A percentile compares a stretch with the other conserved stretches of the same genome.
Conservation (phyloP, 2,888 invertebrate genomes). For the Blastobasis lacticolella region DNA sequence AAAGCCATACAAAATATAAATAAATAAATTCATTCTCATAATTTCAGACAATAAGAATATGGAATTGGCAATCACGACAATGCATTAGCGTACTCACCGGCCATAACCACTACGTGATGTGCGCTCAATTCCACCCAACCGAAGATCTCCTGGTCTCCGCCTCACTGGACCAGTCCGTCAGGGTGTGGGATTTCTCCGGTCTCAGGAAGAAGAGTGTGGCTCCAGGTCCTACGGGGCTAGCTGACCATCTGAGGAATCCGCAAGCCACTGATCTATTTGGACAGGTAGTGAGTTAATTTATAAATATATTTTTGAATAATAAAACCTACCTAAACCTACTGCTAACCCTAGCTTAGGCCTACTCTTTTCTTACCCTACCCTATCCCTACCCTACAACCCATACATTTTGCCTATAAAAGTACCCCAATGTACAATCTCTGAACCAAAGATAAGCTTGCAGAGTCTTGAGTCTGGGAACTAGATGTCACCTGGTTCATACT, state of each 20-base stretch:
- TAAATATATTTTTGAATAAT: constrained; percentile 5
- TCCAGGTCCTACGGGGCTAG: constrained; percentile 92
- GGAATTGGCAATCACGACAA: constrained; percentile 99
- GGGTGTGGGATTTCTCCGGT: constrained; percentile 99
- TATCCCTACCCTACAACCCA: too few species aligned
- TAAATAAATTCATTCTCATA: too few species aligned
- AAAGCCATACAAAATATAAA: too few species aligned
- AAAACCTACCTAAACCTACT: not conserved
- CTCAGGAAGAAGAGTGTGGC: constrained; percentile 97
- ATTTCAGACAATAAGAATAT: constrained; percentile 92
- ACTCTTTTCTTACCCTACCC: too few species aligned
- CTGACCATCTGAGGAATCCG: constrained; percentile 90
- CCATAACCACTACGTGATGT: constrained; percentile 99
- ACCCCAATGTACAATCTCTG: too few species aligned
- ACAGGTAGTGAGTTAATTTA: constrained; percentile 47
- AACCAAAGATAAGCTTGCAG: too few species aligned
- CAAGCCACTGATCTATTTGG: constrained; percentile 96
- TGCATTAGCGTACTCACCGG: constrained; percentile 96
- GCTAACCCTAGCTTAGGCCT: not conserved
- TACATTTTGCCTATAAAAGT: too few species aligned
- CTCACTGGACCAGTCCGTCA: constrained; percentile 97
- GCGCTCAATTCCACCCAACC: constrained; percentile 96
- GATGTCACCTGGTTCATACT: too few species aligned
- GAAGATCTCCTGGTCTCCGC: constrained; percentile 98
- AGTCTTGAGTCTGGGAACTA: too few species aligned